Conservation (phyloP, 2,888 invertebrate species). For the Gymnocheta viridis region DNA sequence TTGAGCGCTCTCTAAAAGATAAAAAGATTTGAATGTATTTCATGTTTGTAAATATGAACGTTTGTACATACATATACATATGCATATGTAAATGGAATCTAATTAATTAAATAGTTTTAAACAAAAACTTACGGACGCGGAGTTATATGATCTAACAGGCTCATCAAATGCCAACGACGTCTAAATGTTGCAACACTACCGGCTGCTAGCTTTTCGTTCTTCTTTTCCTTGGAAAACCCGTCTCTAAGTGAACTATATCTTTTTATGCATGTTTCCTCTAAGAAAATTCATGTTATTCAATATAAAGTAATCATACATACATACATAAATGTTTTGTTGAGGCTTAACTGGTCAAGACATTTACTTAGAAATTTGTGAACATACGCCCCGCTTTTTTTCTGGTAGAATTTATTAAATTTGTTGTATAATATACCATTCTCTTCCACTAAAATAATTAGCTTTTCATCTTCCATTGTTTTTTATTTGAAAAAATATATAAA, state of each 20-base stretch:
- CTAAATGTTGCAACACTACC: no score
- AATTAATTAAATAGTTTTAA: background rate
- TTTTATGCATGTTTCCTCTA: background rate
- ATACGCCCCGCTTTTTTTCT: no score
- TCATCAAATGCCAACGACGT: no score
- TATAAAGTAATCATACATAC: background rate
- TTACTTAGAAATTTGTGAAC: conserved; percentile 2
- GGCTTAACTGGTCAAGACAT: background rate
- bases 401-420: background rate
- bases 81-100: no score
- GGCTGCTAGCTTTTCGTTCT: no score
- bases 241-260: background rate
- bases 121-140: background rate
- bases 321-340: background rate
- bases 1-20: no score
- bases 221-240: no score
- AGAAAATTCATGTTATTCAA: background rate
- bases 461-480: no score
- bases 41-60: background rate
- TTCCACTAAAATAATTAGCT: background rate
- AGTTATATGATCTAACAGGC: no score
- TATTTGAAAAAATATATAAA: no score
- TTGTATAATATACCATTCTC: background rate
- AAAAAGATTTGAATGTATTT: background rate
- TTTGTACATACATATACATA: background rate